Evolutionary conservation across 2,797 vertebrate genomes (phyloP).

Genomic region (Pristis pectinata): DNA sequence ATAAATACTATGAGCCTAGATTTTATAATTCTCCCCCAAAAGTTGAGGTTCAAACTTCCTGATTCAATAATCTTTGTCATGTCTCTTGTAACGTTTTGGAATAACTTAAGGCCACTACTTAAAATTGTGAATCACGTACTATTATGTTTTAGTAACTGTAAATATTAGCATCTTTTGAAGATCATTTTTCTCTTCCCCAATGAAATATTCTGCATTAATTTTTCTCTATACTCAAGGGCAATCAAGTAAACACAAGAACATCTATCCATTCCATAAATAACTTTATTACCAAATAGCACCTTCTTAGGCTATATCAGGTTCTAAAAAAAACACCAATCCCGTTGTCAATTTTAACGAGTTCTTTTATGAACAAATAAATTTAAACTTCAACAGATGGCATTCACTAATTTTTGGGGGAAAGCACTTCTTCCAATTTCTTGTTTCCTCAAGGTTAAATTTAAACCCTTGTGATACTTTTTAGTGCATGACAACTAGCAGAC

Average conservation of each 20-base stretch:
- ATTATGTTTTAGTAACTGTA: background rate
- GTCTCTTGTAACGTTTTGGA: no score
- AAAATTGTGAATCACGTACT: background rate
- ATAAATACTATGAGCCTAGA: background rate
- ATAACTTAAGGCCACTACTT: background rate
- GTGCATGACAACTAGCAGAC: background rate
- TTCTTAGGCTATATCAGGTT: background rate
- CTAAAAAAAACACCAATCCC: background rate
- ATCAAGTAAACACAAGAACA: background rate
- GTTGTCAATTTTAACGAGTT: background rate
- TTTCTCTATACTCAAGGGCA: no score
- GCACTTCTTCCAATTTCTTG: background rate
- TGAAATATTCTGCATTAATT: background rate
- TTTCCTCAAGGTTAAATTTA: background rate
- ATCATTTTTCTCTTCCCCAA: background rate
- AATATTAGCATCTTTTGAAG: background rate
- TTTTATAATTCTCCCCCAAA: background rate
- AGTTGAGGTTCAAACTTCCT: no score
- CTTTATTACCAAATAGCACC: background rate
- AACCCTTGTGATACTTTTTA: background rate
- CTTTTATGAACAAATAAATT: background rate
- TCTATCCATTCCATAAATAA: background rate
- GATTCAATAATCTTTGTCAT: background rate
- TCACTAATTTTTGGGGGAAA: background rate
- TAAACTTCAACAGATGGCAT: no score